Conservation (phyloP, 2,797 vertebrate species). For the Coreius guichenoti region DNA sequence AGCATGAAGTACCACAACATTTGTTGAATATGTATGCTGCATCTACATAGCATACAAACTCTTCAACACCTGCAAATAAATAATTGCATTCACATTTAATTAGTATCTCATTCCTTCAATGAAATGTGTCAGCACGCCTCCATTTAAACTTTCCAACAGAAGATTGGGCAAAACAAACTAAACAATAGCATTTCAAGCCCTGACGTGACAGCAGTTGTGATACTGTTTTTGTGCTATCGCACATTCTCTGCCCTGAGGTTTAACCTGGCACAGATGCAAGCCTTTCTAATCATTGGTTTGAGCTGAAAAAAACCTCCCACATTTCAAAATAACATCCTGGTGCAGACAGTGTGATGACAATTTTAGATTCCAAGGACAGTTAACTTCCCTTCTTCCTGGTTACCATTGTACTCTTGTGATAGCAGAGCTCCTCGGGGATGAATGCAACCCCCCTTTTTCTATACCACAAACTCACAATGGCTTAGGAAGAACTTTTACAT, state of each 20-base stretch:
- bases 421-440: slow-evolving; percentile 64
- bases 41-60: slow-evolving; percentile 1
- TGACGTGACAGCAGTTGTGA: slow-evolving; percentile 35
- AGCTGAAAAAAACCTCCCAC: slow-evolving; percentile 46
- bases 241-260: slow-evolving; percentile 42
- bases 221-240: slow-evolving; percentile 50
- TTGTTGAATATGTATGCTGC: neutral
- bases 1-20: neutral
- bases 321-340: slow-evolving; percentile 68
- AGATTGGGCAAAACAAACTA: slow-evolving; percentile 33
- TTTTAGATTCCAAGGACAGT: slow-evolving; percentile 84
- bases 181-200: slow-evolving; percentile 46
- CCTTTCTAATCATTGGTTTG: slow-evolving; percentile 49
- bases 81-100: neutral
- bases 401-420: slow-evolving; percentile 78
- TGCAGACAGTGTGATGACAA: slow-evolving; percentile 69
- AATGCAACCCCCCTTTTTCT: slow-evolving; percentile 26
- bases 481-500: slow-evolving; percentile 8
- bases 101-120: neutral
- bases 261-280: slow-evolving; percentile 55
- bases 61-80: neutral
- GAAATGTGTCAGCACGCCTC: neutral
- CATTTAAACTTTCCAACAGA: slow-evolving; percentile 39
- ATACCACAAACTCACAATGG: slow-evolving; percentile 40
- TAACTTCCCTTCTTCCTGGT: slow-evolving; percentile 74